These are phyloP conservation scores for Myathropa florea DNA, from an alignment of 2,888 invertebrate genomes.

Conservation along the genomic window DNA sequence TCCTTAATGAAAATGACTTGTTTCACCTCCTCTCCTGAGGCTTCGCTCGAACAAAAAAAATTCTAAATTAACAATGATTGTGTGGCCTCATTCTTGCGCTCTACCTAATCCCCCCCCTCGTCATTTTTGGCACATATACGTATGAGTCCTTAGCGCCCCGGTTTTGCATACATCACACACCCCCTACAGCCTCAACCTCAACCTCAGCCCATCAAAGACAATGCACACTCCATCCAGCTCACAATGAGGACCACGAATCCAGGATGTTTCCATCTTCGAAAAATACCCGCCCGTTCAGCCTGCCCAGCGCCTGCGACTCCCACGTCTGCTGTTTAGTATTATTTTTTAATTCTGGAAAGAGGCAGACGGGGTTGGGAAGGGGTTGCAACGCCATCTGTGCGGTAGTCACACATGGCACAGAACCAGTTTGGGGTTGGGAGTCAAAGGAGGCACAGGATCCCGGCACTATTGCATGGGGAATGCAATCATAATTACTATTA, in stretches of 20 bases:
- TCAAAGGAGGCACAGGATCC: not conserved
- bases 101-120: constrained; percentile 29
- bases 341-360: constrained; percentile 51
- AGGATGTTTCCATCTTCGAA: constrained; percentile 38
- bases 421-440: not conserved
- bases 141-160: not conserved
- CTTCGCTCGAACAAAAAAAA: not conserved
- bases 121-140: constrained; percentile 41
- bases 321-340: constrained; percentile 57
- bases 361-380: not conserved
- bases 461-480: constrained; percentile 43
- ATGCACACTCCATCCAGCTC: constrained; percentile 32
- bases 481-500: constrained; percentile 69
- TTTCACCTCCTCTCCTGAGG: not conserved
- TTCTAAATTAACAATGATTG: constrained; percentile 50
- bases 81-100: constrained; percentile 44
- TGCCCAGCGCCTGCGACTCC: not conserved
- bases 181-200: not conserved
- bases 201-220: constrained; percentile 40
- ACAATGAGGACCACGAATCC: constrained; percentile 40
- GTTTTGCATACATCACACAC: not conserved
- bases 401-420: not conserved
- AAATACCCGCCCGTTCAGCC: not conserved
- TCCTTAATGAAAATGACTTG: constrained; percentile 19
- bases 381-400: not conserved